Percentiles rank a stretch among this genome's conserved stretches.
phyloP scores from a whole-genome alignment of 2,113 vertebrate species.

The Vulpes lagopus region DNA sequence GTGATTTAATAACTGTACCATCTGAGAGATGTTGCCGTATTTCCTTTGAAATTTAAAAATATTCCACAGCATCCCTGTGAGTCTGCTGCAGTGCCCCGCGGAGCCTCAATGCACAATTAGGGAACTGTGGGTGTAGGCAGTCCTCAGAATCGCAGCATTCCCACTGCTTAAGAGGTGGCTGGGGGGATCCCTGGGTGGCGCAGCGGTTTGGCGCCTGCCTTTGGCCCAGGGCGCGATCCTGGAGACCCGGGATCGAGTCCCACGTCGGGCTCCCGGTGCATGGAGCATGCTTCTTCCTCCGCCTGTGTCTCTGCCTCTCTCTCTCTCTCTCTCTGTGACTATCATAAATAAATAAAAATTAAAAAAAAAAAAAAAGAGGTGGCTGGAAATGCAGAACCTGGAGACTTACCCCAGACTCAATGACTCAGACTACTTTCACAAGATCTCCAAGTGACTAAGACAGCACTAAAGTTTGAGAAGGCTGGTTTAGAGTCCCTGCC shows the following conservation, averaged over 20 bases:
- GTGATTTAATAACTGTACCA: not conserved
- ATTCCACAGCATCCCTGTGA: not conserved
- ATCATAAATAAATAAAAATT: too few species aligned
- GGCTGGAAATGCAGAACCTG: not conserved
- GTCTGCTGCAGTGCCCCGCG: not conserved
- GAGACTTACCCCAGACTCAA: not conserved
- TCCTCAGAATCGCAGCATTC: not conserved
- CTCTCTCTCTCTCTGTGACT: too few species aligned
- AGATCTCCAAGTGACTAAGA: not conserved
- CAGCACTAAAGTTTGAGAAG: not conserved
- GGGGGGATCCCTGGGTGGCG: too few species aligned
- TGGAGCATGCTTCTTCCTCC: too few species aligned
- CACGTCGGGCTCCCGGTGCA: too few species aligned
- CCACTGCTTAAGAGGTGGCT: not conserved
- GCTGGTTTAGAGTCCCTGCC: not conserved
- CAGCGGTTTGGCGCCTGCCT: too few species aligned
- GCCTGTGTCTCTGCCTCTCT: too few species aligned
- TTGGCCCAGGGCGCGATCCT: too few species aligned
- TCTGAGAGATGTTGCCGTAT: not conserved
- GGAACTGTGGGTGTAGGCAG: not conserved
- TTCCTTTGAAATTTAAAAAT: slow-evolving; percentile 25
- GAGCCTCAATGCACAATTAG: not conserved
- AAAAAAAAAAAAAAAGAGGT: not conserved
- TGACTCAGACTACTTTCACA: not conserved
- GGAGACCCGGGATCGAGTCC: too few species aligned